These are phyloP conservation scores for Taeniopygia guttata DNA, from an alignment of 2,797 vertebrate genomes.

Conservation along the genomic window DNA sequence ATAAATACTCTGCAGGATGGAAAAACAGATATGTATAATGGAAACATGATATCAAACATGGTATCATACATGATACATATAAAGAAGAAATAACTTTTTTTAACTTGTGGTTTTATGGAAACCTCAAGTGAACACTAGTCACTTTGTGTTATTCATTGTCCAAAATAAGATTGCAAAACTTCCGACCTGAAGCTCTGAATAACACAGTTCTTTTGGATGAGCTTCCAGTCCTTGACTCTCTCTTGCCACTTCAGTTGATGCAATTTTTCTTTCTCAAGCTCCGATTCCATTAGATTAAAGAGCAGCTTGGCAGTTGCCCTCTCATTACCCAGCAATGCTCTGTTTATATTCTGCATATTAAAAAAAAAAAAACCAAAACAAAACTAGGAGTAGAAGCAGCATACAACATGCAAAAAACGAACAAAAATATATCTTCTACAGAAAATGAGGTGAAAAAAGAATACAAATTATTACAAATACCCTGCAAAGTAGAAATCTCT, in stretches of 20 bases:
- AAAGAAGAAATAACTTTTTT: background rate
- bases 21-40: background rate
- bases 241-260: constrained; percentile 76
- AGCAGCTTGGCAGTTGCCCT: constrained; percentile 78
- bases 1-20: constrained; percentile 70
- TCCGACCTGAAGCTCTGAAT: constrained; percentile 78
- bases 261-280: constrained; percentile 73
- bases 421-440: background rate
- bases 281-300: constrained; percentile 80
- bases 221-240: constrained; percentile 77
- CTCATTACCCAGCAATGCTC: constrained; percentile 82
- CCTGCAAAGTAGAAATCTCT: background rate
- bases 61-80: background rate
- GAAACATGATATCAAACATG: background rate
- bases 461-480: background rate
- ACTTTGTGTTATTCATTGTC: background rate
- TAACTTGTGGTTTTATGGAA: background rate
- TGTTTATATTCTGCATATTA: constrained; percentile 82
- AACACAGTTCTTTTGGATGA: constrained; percentile 50
- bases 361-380: background rate
- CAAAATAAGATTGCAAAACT: background rate
- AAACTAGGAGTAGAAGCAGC: background rate
- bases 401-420: background rate
- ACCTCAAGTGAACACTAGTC: background rate
- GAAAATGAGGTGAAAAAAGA: background rate